Conservation (phyloP, 1,140 invertebrate genomes). For the Drosophila santomea region DNA sequence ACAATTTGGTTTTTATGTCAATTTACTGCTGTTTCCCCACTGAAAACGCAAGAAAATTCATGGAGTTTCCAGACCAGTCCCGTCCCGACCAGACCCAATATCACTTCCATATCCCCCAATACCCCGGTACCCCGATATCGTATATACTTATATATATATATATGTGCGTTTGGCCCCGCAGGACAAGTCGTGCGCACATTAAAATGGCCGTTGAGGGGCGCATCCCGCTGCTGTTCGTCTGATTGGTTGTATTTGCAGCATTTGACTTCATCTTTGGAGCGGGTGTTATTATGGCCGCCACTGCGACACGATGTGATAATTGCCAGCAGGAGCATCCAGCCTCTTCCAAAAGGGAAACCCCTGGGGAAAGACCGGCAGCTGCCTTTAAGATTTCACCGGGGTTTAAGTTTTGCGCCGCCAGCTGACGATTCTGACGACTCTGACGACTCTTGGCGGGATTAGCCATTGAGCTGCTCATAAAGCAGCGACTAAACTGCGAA, state of each 20-base stretch:
- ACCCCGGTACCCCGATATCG: not conserved
- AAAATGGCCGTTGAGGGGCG: constrained; percentile 76
- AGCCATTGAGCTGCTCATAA: constrained; percentile 66
- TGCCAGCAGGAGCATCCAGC: constrained; percentile 48
- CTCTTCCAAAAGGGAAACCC: not conserved
- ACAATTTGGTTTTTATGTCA: constrained; percentile 84
- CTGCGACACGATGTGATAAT: constrained; percentile 82
- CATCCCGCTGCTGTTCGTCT: constrained; percentile 52
- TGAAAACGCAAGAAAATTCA: constrained; percentile 81
- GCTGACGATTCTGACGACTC: constrained; percentile 45
- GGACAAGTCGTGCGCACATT: constrained; percentile 61
- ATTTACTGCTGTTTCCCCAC: constrained; percentile 79
- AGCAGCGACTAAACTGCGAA: constrained; percentile 52
- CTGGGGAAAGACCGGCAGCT: constrained; percentile 27
- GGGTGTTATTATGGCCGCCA: constrained; percentile 63
- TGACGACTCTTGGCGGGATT: constrained; percentile 43
- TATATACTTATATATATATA: not conserved
- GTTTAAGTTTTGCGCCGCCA: constrained; percentile 53
- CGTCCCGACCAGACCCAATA: constrained; percentile 50
- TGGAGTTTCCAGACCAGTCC: constrained; percentile 60
- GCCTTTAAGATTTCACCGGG: constrained; percentile 66
- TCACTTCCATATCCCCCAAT: constrained; percentile 19
- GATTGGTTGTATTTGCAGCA: constrained; percentile 72
- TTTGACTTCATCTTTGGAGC: constrained; percentile 41
- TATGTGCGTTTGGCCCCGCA: constrained; percentile 11